These are phyloP conservation scores for Ptyas mucosa DNA, from an alignment of 2,113 vertebrate genomes.

Conservation along the genomic window DNA sequence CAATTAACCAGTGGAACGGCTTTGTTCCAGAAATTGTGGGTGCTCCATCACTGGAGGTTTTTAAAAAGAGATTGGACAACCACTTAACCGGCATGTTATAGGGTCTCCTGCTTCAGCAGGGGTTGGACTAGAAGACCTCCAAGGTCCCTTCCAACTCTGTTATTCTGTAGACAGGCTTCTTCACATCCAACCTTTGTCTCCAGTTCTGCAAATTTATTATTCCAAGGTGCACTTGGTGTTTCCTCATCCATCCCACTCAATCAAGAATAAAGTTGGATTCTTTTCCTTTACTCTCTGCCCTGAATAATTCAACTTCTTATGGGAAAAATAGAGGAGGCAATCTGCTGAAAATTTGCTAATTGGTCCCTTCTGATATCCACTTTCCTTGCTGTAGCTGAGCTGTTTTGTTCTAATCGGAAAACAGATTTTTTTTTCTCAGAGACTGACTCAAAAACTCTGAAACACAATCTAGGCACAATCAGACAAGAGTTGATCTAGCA, in stretches of 20 bases:
- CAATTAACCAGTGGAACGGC: neutral
- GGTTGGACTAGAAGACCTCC: neutral
- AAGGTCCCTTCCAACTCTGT: neutral
- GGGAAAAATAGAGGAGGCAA: neutral
- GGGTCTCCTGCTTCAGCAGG: neutral
- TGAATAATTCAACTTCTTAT: conserved; percentile 12
- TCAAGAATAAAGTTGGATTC: neutral
- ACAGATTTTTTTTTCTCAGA: neutral
- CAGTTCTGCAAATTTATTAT: neutral
- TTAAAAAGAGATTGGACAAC: neutral
- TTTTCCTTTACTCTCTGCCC: too few species aligned
- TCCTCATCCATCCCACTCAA: neutral
- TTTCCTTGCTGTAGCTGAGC: neutral
- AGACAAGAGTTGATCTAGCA: neutral
- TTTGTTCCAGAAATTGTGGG: neutral
- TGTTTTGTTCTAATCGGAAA: neutral
- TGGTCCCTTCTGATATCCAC: neutral
- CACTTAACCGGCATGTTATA: neutral
- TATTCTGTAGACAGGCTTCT: neutral
- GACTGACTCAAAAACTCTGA: neutral
- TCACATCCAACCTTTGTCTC: neutral
- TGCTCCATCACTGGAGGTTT: neutral
- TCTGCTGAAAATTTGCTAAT: neutral
- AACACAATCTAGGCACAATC: neutral
- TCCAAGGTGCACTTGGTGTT: neutral